A percentile compares a stretch with the other conserved stretches of the same genome.
phyloP scores from a whole-genome alignment of 2,797 vertebrate species.

The Nyctibius grandis region DNA sequence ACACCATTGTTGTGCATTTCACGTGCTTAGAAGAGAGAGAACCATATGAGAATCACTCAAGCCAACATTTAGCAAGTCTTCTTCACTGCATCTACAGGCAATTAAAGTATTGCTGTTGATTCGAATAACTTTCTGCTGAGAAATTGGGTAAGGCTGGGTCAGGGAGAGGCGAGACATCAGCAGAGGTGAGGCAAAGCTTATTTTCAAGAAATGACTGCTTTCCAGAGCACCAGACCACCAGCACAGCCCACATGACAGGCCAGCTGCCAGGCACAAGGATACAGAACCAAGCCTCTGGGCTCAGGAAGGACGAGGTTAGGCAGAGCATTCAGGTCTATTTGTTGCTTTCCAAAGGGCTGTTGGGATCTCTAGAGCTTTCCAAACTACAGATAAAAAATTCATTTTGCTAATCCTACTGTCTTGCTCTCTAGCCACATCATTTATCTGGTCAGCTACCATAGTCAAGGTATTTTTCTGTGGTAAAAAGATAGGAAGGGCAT shows the following conservation, averaged over 20 bases:
- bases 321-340: not conserved
- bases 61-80: not conserved
- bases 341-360: not conserved
- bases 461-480: not conserved
- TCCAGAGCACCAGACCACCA: slow-evolving; percentile 24
- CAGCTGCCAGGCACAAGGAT: not conserved
- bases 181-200: not conserved
- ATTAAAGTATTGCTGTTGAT: not conserved
- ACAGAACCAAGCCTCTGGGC: not conserved
- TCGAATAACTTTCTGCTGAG: not conserved
- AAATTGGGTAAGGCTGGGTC: not conserved
- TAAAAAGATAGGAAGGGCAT: not conserved
- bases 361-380: not conserved
- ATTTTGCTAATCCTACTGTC: not conserved
- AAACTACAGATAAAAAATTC: not conserved
- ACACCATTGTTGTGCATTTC: not conserved
- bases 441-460: not conserved
- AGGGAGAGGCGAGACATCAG: not conserved
- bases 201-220: not conserved
- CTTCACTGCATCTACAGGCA: not conserved
- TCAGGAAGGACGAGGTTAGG: not conserved
- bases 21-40: not conserved
- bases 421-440: not conserved
- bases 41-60: not conserved
- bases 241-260: not conserved